Base-by-base conservation (phyloP, 2,797 vertebrate genomes). In the Pipistrellus nathusii region DNA sequence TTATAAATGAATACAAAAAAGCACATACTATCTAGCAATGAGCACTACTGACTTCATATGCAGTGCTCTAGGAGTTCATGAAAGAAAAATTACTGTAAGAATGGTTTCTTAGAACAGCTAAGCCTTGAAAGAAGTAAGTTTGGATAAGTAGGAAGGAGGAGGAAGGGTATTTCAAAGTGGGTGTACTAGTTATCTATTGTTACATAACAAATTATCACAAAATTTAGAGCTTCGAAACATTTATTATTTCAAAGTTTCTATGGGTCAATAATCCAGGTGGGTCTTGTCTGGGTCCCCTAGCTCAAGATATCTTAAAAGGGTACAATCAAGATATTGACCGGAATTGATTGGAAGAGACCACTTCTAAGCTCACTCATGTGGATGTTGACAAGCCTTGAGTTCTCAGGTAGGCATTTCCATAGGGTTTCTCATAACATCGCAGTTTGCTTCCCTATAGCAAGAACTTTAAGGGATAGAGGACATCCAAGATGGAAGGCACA, bases 181-280 rank as follows among this genome's bases (percentile, higher is more conserved):
- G 1, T 69, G 5, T 76, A 55, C 59, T 64, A n/a, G 32, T 88
- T 88, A 75, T 75, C 76, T 71, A 30, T 41, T 87, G 6, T 85
- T 90, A 85, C 13, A 27, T 69, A 75, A 72, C 44, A 84, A 95
- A 77, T 76, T 25, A 71, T 53, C 12, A 89, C 44, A 92, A 87
- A 81, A 93, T 21, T 11, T 53, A 87, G 15, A 82, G n/a, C 11
- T 7, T 85, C 30, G 21, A 48, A 82, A 77, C 15, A 64, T 38
- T 81, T n/a, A 48, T 85, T 90, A 38, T 71, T 35, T 38, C 64
- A 66, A 4, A 84, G 21, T 82, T 41, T 82, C 44, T 57, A 0
- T 30, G 35, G 27, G 59, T 76, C n/a, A 55, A 78, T 46, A 94
- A 92, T 38, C 73, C 41, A 78, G 46, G 30, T 44, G 32, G 81